Percentiles rank a stretch among this genome's conserved stretches.
Conservation (phyloP, 2,888 invertebrate species). For the Drosophila kanekoi region DNA sequence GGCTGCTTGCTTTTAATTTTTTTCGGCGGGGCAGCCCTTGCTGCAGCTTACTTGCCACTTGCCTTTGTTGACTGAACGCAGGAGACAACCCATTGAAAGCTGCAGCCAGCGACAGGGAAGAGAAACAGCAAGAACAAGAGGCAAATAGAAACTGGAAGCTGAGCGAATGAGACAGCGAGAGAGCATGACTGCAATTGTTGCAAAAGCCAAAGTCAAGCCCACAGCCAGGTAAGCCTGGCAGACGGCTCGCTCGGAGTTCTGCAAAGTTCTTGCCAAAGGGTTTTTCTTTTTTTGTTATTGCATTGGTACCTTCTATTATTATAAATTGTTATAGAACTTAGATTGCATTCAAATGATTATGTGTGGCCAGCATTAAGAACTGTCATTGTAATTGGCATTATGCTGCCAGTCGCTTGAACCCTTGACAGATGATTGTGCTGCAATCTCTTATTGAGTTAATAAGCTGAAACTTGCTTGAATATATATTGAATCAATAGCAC, state of each 20-base stretch:
- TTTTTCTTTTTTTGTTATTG: slow-evolving; percentile 11
- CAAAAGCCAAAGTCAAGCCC: slow-evolving; percentile 46
- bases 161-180: slow-evolving; percentile 1
- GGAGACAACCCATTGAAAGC: slow-evolving; percentile 29
- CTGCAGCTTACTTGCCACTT: slow-evolving; percentile 47
- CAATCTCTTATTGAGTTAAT: background rate
- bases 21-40: slow-evolving; percentile 9
- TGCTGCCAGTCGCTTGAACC: background rate
- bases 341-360: slow-evolving; percentile 24
- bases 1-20: slow-evolving; percentile 42
- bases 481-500: too few species aligned
- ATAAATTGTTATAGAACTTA: slow-evolving; percentile 11
- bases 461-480: too few species aligned
- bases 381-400: slow-evolving; percentile 24
- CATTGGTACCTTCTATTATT: background rate
- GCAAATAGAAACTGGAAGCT: background rate
- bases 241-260: slow-evolving; percentile 21
- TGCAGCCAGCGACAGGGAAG: slow-evolving; percentile 6
- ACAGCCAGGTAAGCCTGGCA: slow-evolving; percentile 33
- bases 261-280: slow-evolving; percentile 36
- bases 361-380: slow-evolving; percentile 9
- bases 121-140: background rate
- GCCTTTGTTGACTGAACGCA: slow-evolving; percentile 56
- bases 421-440: background rate
- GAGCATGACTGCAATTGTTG: slow-evolving; percentile 53